These are phyloP conservation scores for Octomys mimax DNA, from an alignment of 2,797 vertebrate genomes.

Conservation along the genomic window DNA sequence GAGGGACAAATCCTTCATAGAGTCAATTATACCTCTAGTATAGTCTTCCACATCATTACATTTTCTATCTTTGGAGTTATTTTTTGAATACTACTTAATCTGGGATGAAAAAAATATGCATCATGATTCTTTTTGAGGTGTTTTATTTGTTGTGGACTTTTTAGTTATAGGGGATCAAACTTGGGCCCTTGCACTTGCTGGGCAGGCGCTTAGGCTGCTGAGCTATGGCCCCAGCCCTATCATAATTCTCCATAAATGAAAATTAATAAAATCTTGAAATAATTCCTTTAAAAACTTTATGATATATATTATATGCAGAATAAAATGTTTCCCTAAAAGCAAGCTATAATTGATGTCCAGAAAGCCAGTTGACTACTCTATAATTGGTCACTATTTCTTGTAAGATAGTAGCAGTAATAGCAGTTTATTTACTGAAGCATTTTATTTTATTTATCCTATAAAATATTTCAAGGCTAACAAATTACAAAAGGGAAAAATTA, in stretches of 20 bases:
- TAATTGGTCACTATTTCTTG: conserved; percentile 28
- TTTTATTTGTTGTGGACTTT: too few relatives aligned
- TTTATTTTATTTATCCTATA: conserved; percentile 33
- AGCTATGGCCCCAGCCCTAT: not conserved
- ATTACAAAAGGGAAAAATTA: conserved; percentile 69
- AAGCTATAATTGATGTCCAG: conserved; percentile 53
- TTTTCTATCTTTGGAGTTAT: not conserved
- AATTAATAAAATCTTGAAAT: conserved; percentile 57
- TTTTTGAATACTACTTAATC: conserved; percentile 59
- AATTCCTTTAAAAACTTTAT: conserved; percentile 64
- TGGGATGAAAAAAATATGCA: not conserved
- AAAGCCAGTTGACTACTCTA: conserved; percentile 41
- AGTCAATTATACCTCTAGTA: conserved; percentile 63
- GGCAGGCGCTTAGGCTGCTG: too few relatives aligned
- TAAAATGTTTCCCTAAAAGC: conserved; percentile 58
- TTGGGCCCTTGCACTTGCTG: too few relatives aligned
- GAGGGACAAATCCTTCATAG: conserved; percentile 9
- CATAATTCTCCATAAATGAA: conserved; percentile 53
- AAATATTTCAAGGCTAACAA: conserved; percentile 70
- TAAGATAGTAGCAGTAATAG: conserved; percentile 34
- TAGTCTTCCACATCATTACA: conserved; percentile 37
- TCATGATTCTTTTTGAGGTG: conserved; percentile 2
- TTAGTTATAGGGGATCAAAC: too few relatives aligned
- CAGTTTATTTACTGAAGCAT: conserved; percentile 47
- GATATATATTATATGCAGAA: conserved; percentile 25